Base-by-base conservation (phyloP, 2,797 vertebrate genomes). In the Muscicapa comitata region DNA sequence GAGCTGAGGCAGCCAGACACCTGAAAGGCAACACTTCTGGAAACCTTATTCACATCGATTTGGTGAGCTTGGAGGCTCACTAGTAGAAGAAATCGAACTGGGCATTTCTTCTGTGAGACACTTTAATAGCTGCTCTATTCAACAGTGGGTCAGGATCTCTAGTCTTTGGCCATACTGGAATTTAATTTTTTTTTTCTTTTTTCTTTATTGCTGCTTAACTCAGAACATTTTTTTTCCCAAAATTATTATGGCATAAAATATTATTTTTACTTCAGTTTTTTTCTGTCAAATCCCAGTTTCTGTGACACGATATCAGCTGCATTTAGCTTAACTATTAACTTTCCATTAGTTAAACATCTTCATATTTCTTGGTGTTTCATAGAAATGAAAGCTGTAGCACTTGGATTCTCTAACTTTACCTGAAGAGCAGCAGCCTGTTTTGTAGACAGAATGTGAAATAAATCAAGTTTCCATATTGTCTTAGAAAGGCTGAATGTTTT, bases 181-280 rank as follows among this genome's bases (percentile, higher is more conserved):
- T 61, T 61, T 26, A 67, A 33, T 10, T 28, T 0, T 13, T 28
- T 0, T 18, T 40, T 67, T 14, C 1, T 29, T 47, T 9, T 38
- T 42, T 86, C n/a, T 63, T 78, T 70, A 4, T 48, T 62, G 5
- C 35, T 89, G 20, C 37, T 88, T 68, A 63, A 61, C 37, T 42
- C 29, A 58, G n/a, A 25, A 38, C 5, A n/a, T 55, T 81, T n/a
- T 51, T 51, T 31, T 12, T 2, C 3, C 8, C 47, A 37, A 61
- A 88, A 81, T 6, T 63, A 11, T 57, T 50, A 75, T 9, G 28
- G 21, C 33, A 81, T 84, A 58, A 84, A 86, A 40, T 51, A 71
- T 12, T 63, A 29, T 42, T 81, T 59, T 23, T 47, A 28, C 31
- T 48, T 65, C 29, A 76, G 3, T 63, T 84, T 86, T 11, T 11